phyloP scores from a whole-genome alignment of 2,797 vertebrate genomes.

The Bovichtus variegatus region DNA sequence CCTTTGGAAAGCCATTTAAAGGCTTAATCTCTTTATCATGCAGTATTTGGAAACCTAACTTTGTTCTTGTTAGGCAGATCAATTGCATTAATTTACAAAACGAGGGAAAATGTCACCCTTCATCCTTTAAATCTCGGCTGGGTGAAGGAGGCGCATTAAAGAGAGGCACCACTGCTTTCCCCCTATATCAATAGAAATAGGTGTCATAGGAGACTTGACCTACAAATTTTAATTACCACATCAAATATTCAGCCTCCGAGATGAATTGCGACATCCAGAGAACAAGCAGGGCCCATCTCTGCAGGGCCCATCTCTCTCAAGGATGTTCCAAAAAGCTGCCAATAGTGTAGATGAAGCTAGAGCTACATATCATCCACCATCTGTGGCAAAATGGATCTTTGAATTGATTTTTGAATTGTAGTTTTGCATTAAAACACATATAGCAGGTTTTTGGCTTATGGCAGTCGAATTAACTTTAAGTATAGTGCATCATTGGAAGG shows the following conservation, averaged over 20 bases:
- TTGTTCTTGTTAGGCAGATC: conserved; percentile 97
- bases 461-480: too few species aligned
- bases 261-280: conserved; percentile 78
- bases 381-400: background rate
- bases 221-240: conserved; percentile 98
- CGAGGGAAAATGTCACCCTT: conserved; percentile 96
- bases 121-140: conserved; percentile 93
- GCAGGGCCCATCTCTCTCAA: conserved; percentile 55
- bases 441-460: background rate
- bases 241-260: conserved; percentile 93
- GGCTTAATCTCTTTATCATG: conserved; percentile 98
- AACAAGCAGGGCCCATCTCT: conserved; percentile 61
- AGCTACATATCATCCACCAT: too few species aligned
- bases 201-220: conserved; percentile 95
- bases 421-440: background rate
- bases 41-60: conserved; percentile 97
- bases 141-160: conserved; percentile 87
- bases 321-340: background rate
- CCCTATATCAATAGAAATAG: conserved; percentile 89
- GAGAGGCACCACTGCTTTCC: conserved; percentile 84
- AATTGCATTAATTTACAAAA: conserved; percentile 98
- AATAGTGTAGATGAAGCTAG: background rate
- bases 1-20: conserved; percentile 95
- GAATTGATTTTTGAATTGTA: background rate
- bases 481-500: too few species aligned